Evolutionary conservation across 2,113 vertebrate species (phyloP), one percentile per base, ranked within the genome.

Genomic region (Chloroceryle aenea): DNA sequence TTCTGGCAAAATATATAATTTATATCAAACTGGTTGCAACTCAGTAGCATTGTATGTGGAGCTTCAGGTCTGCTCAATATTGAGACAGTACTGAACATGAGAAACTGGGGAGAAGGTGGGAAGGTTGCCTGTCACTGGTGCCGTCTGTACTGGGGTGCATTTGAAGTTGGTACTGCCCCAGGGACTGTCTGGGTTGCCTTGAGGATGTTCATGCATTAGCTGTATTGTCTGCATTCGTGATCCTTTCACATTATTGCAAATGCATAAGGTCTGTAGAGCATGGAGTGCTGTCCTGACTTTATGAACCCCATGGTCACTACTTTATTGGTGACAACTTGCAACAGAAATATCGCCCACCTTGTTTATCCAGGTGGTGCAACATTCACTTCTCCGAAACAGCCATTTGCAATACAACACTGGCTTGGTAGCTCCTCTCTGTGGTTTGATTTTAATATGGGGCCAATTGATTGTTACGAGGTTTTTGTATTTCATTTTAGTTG

Each of bases 191-290:
- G 15, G 20, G 48, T 38, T n/a, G 22, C 50, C 38, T 25, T 34
- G 36, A n/a, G 43, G 7, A 13, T 0, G 1, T 25, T 50, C 6
- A 1, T 15, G 0, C 26, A 4, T 59, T 18, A 7, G 20, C 29
- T 38, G 7, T 29, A 1, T 63, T 34, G 14, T 47, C 16, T 34
- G 27, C 52, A 34, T 53, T 36, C 21, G 10, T 0, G 2, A 7
- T 52, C n/a, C 52, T 80, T 68, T 40, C 12, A 23, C 55, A 4
- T 32, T 27, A 21, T 32, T 45, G 74, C 43, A 79, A 38, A 40
- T 34, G 23, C 16, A 2, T 10, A 4, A 8, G 13, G 27, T 52
- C 27, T 34, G 19, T 30, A n/a, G 25, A 40, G 32, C 29, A 4
- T 6, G 20, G 56, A 32, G 23, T 0, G 3, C 21, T 42, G 29